A percentile compares a stretch with the other conserved stretches of the same genome.
phyloP scores from a whole-genome alignment of 2,113 vertebrate species.

The Nymphicus hollandicus region DNA sequence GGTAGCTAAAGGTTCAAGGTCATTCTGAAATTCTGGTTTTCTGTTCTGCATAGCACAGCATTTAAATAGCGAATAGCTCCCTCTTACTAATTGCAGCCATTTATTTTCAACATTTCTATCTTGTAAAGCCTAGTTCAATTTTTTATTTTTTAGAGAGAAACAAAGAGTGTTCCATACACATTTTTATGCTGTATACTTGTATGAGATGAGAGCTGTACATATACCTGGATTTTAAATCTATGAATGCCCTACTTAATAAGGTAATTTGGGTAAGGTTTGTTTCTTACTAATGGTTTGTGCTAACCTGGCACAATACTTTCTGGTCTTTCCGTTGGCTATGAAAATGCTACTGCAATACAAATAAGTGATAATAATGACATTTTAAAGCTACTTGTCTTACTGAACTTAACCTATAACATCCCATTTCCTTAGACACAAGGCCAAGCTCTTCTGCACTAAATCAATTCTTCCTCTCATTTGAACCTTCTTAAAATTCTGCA shows the following conservation, averaged over 20 bases:
- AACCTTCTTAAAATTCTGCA: conserved; percentile 38
- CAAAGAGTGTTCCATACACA: background rate
- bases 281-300: background rate
- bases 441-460: conserved; percentile 6
- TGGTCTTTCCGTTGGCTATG: background rate
- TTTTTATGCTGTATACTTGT: background rate
- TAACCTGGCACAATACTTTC: background rate
- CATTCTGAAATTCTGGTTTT: background rate
- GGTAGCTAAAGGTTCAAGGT: background rate
- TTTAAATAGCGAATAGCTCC: background rate
- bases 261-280: background rate
- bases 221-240: background rate
- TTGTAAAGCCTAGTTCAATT: background rate
- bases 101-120: background rate
- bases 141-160: background rate
- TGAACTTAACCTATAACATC: conserved; percentile 23
- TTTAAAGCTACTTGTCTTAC: background rate
- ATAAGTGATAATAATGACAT: background rate
- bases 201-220: background rate
- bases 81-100: background rate
- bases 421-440: background rate
- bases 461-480: conserved; percentile 1
- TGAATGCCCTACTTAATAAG: background rate
- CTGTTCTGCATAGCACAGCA: background rate
- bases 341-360: background rate